phyloP scores from a whole-genome alignment of 2,888 invertebrate genomes.

The Xylocampa areola region DNA sequence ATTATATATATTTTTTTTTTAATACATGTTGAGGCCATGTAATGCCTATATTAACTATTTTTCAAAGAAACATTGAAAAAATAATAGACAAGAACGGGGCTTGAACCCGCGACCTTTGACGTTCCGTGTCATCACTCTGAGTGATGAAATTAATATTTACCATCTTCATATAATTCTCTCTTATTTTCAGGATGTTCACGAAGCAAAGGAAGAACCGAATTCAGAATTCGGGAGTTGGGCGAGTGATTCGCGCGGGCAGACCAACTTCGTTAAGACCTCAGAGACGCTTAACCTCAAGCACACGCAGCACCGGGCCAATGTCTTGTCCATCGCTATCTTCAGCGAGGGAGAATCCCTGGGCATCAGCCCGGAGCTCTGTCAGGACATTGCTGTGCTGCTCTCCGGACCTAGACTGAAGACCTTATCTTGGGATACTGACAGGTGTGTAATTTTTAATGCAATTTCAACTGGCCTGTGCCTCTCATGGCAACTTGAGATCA shows the following conservation, averaged over 20 bases:
- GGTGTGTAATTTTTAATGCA: slow-evolving; percentile 62
- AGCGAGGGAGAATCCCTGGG: slow-evolving; percentile 91
- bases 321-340: slow-evolving; percentile 89
- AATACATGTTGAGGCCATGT: too few relatives aligned
- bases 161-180: not conserved
- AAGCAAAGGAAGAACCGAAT: slow-evolving; percentile 65
- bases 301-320: slow-evolving; percentile 85
- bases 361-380: slow-evolving; percentile 91
- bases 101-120: too few relatives aligned
- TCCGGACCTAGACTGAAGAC: slow-evolving; percentile 93
- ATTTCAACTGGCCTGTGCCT: too few relatives aligned
- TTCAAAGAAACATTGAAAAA: too few relatives aligned
- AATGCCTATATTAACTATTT: too few relatives aligned
- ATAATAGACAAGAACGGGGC: too few relatives aligned
- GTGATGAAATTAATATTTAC: not conserved
- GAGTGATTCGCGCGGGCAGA: slow-evolving; percentile 83
- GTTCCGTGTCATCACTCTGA: too few relatives aligned
- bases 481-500: too few relatives aligned
- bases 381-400: slow-evolving; percentile 92
- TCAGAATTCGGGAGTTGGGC: slow-evolving; percentile 84
- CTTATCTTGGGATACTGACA: slow-evolving; percentile 92
- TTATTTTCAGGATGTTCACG: slow-evolving; percentile 69
- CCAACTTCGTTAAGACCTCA: slow-evolving; percentile 86
- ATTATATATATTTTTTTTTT: too few relatives aligned
- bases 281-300: slow-evolving; percentile 82